Percentiles rank a stretch among this genome's conserved stretches.
phyloP scores from a whole-genome alignment of 2,888 invertebrate genomes.

The Agonopterix alstromeriana region DNA sequence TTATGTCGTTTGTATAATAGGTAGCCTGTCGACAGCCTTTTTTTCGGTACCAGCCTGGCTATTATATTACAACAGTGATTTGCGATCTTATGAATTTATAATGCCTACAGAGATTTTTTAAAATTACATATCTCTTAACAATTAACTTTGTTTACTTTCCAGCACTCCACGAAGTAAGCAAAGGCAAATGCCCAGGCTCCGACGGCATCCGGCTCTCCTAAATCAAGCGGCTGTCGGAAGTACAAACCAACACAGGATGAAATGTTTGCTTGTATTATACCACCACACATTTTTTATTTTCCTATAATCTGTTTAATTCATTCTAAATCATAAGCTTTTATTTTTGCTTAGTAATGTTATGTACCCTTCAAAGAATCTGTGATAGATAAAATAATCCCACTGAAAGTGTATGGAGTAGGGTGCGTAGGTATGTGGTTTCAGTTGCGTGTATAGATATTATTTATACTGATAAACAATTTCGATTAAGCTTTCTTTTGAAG shows the following conservation, averaged over 20 bases:
- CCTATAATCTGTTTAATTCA: too few species aligned
- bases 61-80: too few species aligned
- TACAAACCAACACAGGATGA: neutral
- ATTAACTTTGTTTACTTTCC: conserved; percentile 33
- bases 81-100: neutral
- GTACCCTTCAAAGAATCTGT: conserved; percentile 38
- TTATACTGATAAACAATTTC: neutral
- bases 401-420: too few species aligned
- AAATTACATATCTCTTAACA: neutral
- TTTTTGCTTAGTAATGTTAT: too few species aligned
- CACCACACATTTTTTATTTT: too few species aligned
- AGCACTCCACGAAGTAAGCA: conserved; percentile 77
- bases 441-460: neutral
- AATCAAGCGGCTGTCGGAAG: conserved; percentile 17
- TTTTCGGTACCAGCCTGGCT: too few species aligned
- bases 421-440: neutral
- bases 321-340: too few species aligned
- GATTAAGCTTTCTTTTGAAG: too few species aligned
- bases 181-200: conserved; percentile 80
- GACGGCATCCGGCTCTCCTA: conserved; percentile 79
- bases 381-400: too few species aligned
- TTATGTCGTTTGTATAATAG: too few species aligned
- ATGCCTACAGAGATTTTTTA: neutral
- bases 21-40: too few species aligned
- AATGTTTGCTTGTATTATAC: too few species aligned